These are phyloP conservation scores for Saccostrea cuccullata DNA, from an alignment of 1,140 invertebrate species.

Conservation along the genomic window DNA sequence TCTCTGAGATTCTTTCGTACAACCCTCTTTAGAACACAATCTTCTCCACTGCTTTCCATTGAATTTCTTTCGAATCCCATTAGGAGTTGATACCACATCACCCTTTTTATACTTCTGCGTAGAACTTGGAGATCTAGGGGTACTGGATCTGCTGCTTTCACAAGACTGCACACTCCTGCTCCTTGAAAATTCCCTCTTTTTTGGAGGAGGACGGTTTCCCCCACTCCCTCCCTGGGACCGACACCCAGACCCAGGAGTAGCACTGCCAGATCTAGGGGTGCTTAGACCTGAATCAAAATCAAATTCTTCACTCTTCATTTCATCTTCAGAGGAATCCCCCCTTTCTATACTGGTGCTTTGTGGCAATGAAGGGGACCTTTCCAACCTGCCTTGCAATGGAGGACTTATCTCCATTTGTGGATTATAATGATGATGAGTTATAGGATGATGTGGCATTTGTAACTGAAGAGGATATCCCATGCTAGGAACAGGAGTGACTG, in stretches of 20 bases:
- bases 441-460: constrained; percentile 51
- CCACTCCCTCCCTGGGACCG: constrained; percentile 67
- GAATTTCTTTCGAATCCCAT: constrained; percentile 98
- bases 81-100: constrained; percentile 96
- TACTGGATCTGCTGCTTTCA: constrained; percentile 76
- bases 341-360: constrained; percentile 68
- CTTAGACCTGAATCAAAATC: constrained; percentile 74
- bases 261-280: constrained; percentile 79
- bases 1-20: constrained; percentile 98
- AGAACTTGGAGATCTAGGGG: constrained; percentile 81
- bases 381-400: constrained; percentile 64
- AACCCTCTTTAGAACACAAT: constrained; percentile 95
- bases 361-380: constrained; percentile 58
- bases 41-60: constrained; percentile 99
- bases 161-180: constrained; percentile 77
- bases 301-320: constrained; percentile 72
- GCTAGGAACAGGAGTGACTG: constrained; percentile 50
- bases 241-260: constrained; percentile 75
- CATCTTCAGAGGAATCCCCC: constrained; percentile 73
- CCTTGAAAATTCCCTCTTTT: constrained; percentile 72
- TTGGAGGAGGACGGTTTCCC: constrained; percentile 67
- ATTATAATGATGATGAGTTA: constrained; percentile 51
- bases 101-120: constrained; percentile 98
- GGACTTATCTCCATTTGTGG: constrained; percentile 83
- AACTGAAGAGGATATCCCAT: constrained; percentile 53